Evolutionary conservation across 1,140 invertebrate species (phyloP).

Genomic region (Leptinotarsa undecemlineata): DNA sequence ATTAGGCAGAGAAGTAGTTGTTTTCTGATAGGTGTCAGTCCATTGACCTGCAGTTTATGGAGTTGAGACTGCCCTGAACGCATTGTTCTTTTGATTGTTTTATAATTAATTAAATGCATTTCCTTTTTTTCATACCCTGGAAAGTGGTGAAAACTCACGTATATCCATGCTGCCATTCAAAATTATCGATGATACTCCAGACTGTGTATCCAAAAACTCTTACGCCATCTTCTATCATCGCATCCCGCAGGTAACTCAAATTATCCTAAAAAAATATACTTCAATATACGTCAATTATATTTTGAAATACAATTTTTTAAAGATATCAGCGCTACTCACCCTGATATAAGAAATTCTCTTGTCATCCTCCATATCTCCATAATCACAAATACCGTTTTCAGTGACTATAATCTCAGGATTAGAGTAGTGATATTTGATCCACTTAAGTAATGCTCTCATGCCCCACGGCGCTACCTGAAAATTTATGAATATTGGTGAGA

Average conservation of each 20-base stretch:
- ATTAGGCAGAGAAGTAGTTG: too few relatives aligned
- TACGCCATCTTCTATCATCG: constrained; percentile 46
- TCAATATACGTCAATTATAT: too few relatives aligned
- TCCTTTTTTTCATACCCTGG: too few relatives aligned
- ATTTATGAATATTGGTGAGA: too few relatives aligned
- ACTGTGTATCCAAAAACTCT: constrained; percentile 61
- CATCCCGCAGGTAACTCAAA: constrained; percentile 23
- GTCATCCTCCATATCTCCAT: constrained; percentile 10
- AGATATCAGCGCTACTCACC: not conserved
- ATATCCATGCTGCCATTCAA: constrained; percentile 60
- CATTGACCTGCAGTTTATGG: too few relatives aligned
- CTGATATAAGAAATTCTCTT: constrained; percentile 7
- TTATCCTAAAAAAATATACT: not conserved
- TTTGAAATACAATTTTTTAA: too few relatives aligned
- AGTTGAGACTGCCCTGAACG: too few relatives aligned
- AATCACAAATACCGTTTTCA: constrained; percentile 19
- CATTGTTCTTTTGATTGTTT: too few relatives aligned
- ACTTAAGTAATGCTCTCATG: constrained; percentile 13
- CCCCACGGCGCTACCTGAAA: constrained; percentile 21
- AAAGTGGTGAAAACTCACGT: not conserved
- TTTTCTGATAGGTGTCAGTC: too few relatives aligned
- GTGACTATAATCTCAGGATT: constrained; percentile 19
- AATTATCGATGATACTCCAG: constrained; percentile 70
- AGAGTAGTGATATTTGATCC: constrained; percentile 11
- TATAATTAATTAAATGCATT: too few relatives aligned